phyloP scores from a whole-genome alignment of 2,113 vertebrate genomes.

The Gorsachius goisagi region DNA sequence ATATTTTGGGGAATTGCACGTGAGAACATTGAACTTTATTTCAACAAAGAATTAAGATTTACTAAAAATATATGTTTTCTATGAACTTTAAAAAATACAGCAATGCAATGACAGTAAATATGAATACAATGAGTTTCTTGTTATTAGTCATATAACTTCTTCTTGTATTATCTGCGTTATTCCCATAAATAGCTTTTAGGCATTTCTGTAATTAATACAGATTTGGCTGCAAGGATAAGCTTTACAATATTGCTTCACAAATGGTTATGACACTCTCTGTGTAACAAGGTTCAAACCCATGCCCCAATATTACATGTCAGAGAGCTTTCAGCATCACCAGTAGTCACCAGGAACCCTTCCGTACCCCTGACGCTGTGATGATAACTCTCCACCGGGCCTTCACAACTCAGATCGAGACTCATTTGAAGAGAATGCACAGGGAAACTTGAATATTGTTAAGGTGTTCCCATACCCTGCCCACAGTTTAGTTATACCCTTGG shows the following conservation, averaged over 20 bases:
- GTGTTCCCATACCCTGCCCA: not conserved
- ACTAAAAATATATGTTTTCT: not conserved
- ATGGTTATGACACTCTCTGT: not conserved
- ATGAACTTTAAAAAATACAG: not conserved
- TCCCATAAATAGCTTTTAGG: not conserved
- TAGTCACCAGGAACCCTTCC: not conserved
- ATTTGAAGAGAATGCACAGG: not conserved
- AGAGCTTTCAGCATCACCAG: not conserved
- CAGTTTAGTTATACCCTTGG: not conserved
- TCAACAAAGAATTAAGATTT: not conserved
- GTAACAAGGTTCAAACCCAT: not conserved
- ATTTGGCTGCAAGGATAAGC: not conserved
- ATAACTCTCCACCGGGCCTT: not conserved
- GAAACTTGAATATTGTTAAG: not conserved
- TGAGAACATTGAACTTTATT: not conserved
- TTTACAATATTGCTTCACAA: not conserved
- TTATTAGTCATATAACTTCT: not conserved
- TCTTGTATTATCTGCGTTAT: not conserved
- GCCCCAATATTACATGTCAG: not conserved
- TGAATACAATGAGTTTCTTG: not conserved
- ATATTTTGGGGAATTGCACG: not conserved
- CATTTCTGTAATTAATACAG: not conserved
- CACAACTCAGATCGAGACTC: not conserved
- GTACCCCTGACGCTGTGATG: fast-evolving
- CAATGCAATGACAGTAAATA: not conserved